Evolutionary conservation across 2,797 vertebrate genomes (phyloP).

Genomic region (Enteromius fasciolatus): DNA sequence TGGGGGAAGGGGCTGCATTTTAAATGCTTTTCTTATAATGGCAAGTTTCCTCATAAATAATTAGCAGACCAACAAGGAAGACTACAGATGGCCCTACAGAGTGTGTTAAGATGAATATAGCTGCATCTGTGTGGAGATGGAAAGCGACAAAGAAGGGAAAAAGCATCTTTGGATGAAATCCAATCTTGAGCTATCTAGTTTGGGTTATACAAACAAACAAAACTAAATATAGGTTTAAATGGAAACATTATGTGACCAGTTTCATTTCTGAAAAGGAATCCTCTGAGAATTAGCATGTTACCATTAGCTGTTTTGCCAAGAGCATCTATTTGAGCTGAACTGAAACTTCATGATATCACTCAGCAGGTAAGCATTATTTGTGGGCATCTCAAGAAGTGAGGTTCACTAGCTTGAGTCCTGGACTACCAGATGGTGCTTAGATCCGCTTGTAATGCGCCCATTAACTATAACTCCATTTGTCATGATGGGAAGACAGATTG

Average conservation of each 20-base stretch:
- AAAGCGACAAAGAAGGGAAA: neutral
- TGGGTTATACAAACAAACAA: neutral
- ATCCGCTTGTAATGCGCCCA: neutral
- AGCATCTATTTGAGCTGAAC: neutral
- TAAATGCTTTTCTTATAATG: conserved; percentile 14
- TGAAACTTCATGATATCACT: too few species aligned
- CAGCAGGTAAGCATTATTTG: neutral
- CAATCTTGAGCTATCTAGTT: neutral
- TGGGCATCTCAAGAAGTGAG: neutral
- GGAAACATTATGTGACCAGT: neutral
- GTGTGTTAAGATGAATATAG: neutral
- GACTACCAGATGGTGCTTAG: neutral
- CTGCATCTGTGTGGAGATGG: conserved; percentile 3
- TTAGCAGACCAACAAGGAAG: neutral
- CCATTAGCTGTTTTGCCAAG: neutral
- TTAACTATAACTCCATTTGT: neutral
- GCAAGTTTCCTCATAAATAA: conserved; percentile 27
- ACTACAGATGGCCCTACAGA: neutral
- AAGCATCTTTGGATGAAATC: neutral
- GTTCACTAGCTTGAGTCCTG: neutral
- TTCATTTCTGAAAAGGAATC: neutral
- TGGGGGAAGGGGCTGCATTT: conserved; percentile 1
- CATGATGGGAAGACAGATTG: neutral
- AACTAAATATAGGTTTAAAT: conserved; percentile 2
- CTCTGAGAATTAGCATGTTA: neutral